phyloP scores from a whole-genome alignment of 2,888 invertebrate species.

The Amaurobius ferox region DNA sequence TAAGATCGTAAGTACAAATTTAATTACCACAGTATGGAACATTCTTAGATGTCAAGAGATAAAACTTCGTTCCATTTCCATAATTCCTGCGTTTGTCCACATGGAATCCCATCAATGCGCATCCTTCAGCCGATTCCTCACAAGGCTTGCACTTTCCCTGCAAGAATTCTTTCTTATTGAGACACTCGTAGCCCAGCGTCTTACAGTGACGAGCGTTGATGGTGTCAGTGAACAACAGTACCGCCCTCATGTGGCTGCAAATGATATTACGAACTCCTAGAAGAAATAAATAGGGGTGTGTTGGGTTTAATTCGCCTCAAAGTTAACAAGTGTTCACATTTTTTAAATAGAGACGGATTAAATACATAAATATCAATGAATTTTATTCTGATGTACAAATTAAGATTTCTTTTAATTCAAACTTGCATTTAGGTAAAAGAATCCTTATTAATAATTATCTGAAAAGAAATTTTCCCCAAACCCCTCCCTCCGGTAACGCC shows the following conservation, averaged over 20 bases:
- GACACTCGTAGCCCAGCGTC: constrained; percentile 25
- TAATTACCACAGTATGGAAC: constrained; percentile 46
- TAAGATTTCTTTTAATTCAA: too few relatives aligned
- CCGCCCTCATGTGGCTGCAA: constrained; percentile 66
- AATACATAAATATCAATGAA: too few relatives aligned
- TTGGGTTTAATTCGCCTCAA: too few relatives aligned
- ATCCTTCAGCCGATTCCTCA: background rate
- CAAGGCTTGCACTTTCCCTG: constrained; percentile 38
- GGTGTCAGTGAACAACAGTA: constrained; percentile 77
- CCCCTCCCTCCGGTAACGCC: too few relatives aligned
- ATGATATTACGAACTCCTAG: constrained; percentile 55
- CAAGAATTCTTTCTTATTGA: constrained; percentile 1
- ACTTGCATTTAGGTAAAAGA: too few relatives aligned
- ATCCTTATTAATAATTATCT: too few relatives aligned
- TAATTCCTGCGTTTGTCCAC: constrained; percentile 30
- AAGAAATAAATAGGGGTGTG: too few relatives aligned
- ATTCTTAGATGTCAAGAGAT: constrained; percentile 17
- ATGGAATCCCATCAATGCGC: constrained; percentile 32
- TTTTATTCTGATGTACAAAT: too few relatives aligned
- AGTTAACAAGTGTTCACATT: too few relatives aligned
- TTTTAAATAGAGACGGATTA: too few relatives aligned
- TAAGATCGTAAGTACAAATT: too few relatives aligned
- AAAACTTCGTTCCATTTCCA: constrained; percentile 31
- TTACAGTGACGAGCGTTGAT: constrained; percentile 33
- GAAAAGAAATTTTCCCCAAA: too few relatives aligned